These are phyloP conservation scores for Rhinoderma darwinii DNA, from an alignment of 2,113 vertebrate genomes.

Conservation along the genomic window DNA sequence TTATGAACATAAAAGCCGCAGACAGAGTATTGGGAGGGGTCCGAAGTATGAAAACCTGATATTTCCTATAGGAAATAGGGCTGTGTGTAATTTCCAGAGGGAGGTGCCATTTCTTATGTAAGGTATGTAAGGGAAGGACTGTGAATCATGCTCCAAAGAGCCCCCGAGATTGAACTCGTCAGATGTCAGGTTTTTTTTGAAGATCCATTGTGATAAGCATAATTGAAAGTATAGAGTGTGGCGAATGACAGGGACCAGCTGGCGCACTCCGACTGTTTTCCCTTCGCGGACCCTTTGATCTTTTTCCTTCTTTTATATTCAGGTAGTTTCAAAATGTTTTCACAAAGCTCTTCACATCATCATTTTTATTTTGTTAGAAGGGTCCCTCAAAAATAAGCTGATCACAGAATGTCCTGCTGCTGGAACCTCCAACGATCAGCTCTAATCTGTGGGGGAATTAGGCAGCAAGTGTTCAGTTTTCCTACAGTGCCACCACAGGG, in stretches of 20 bases:
- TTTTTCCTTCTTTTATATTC: neutral
- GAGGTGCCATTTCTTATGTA: slow-evolving; percentile 19
- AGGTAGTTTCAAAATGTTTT: slow-evolving; percentile 6
- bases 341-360: neutral
- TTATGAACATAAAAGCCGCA: slow-evolving; percentile 33
- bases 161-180: neutral
- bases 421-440: too few relatives aligned
- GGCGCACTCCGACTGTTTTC: neutral
- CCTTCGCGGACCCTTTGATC: neutral
- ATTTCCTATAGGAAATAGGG: slow-evolving; percentile 50
- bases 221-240: neutral
- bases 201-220: neutral
- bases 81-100: neutral
- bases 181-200: neutral
- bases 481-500: too few relatives aligned
- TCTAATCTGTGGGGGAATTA: too few relatives aligned
- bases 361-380: neutral
- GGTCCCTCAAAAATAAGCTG: neutral
- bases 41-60: slow-evolving; percentile 9
- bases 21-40: neutral
- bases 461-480: too few relatives aligned
- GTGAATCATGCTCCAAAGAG: slow-evolving; percentile 15
- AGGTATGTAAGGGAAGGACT: slow-evolving; percentile 13
- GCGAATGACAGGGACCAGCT: neutral
- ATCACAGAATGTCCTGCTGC: too few relatives aligned